Evolutionary conservation across 2,113 vertebrate genomes (phyloP), one percentile per base, ranked within the genome.

Genomic region (Columba janthina): DNA sequence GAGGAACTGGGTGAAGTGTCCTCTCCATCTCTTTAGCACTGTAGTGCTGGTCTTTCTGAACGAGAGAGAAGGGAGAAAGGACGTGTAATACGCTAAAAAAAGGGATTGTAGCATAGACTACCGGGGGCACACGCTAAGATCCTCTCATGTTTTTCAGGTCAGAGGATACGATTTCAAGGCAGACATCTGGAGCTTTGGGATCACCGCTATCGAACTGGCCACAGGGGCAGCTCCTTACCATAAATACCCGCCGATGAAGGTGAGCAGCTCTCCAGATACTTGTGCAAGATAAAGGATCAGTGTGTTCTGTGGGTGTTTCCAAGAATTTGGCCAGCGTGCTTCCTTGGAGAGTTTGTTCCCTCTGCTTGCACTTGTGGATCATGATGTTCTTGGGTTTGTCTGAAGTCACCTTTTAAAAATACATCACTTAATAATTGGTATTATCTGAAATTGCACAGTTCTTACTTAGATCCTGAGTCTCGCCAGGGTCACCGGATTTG

Each of bases 101-200:
- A 61, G 15, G 51, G 29, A 5, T 46, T 40, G 15, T 56, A 17
- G 5, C 22, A 15, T 10, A 40, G 38, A n/a, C 51, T 15, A 66
- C 22, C 31, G 42, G 54, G 78, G 31, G 28, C 18, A 44, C 11
- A 2, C 21, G 15, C 24, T 94, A 75, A 95, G 38, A 2, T 82
- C 17, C 56, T 56, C 58, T 66, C 50, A 19, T 94, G 4, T 64
- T 90, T 97, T 95, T 13, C 95, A 99, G 99, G 99, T 99, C 60
- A 98, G 99, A 94, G 99, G 99, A 65, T 99, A 99, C 22, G 99
- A 99, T 96, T 99, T 99, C 97, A 99, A 99, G 98, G 99, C 99
- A 40, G 99, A 99, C 96, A 99, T 99, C 96, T 99, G 99, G 99
- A 99, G 99, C 97, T 99, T 99, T 95, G 99, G 99, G n/a, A 99